Evolutionary conservation across 2,888 invertebrate species (phyloP).

Genomic region (Nymphalis urticae): DNA sequence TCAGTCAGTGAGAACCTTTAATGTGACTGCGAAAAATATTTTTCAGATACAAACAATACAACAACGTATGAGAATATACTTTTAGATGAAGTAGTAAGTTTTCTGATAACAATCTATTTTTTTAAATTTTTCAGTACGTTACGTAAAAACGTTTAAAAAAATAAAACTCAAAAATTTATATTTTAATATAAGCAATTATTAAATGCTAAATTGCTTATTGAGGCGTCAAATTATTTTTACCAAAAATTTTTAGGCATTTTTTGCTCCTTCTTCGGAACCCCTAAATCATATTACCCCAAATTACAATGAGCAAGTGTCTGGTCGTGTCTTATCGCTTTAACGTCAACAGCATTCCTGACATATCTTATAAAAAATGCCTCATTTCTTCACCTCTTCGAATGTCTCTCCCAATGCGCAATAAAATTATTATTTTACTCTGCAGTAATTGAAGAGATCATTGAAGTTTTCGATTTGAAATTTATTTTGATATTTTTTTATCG

Average conservation of each 20-base stretch:
- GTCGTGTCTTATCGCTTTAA: slow-evolving; percentile 22
- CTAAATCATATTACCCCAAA: slow-evolving; percentile 14
- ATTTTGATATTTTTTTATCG: not conserved
- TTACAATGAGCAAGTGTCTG: slow-evolving; percentile 15
- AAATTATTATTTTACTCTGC: not conserved
- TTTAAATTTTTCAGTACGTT: no score
- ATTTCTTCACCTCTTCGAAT: slow-evolving; percentile 14
- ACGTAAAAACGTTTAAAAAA: no score
- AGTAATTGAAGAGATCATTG: slow-evolving; percentile 8
- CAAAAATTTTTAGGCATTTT: not conserved
- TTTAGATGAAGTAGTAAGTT: no score
- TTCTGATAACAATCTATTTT: no score
- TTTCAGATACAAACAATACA: no score
- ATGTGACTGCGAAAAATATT: no score
- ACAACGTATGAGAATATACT: no score
- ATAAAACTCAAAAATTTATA: no score
- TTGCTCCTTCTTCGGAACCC: not conserved
- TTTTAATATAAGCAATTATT: not conserved
- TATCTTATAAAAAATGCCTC: slow-evolving; percentile 14
- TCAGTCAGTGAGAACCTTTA: no score
- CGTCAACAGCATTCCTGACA: slow-evolving; percentile 13
- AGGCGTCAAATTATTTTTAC: not conserved
- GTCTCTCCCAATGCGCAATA: slow-evolving; percentile 10
- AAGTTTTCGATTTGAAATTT: not conserved
- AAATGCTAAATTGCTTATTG: not conserved